phyloP scores from a whole-genome alignment of 2,797 vertebrate genomes.

The Picus viridis region DNA sequence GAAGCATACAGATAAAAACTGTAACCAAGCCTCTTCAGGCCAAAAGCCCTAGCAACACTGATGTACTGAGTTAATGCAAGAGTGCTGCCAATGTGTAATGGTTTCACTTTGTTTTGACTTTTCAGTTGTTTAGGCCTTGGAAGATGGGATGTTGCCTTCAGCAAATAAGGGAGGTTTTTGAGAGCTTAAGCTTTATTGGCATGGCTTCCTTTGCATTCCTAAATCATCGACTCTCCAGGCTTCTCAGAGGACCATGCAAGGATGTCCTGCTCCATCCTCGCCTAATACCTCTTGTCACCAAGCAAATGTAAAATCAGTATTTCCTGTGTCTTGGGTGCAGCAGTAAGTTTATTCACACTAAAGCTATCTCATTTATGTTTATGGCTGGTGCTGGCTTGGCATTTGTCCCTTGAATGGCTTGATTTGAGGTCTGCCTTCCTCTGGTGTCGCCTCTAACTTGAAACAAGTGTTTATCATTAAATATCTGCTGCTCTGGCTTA shows the following conservation, averaged over 20 bases:
- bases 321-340: background rate
- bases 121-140: background rate
- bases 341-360: background rate
- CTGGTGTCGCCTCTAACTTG: background rate
- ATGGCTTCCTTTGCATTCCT: background rate
- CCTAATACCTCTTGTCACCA: background rate
- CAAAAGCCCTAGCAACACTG: background rate
- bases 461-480: background rate
- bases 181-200: background rate
- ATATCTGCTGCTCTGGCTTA: background rate
- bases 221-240: accelerated
- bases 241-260: background rate
- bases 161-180: background rate
- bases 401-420: background rate
- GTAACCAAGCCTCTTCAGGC: background rate
- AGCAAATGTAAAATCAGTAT: background rate
- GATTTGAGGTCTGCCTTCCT: background rate
- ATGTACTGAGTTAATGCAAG: accelerated
- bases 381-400: background rate
- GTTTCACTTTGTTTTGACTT: background rate
- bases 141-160: background rate
- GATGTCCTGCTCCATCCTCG: background rate
- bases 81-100: background rate
- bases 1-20: background rate
- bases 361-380: accelerated